Base-by-base conservation (phyloP, 2,888 invertebrate genomes). In the Aricia artaxerxes region DNA sequence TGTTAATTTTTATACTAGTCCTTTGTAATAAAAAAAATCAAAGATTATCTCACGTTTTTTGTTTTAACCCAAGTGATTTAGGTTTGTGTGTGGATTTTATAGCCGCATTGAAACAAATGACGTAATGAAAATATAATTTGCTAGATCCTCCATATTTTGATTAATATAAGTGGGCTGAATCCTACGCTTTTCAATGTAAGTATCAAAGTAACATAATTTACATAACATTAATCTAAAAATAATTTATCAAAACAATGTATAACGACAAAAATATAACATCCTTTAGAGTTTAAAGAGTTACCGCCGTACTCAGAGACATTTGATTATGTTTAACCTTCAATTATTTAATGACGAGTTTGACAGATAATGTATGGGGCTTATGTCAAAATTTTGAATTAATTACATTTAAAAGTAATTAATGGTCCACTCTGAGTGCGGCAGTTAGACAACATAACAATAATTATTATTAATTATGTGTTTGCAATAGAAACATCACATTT, bases 21-120 rank as follows among this genome's bases (percentile, higher is more conserved):
- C 83, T 80, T 87, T 88, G 83, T 87, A 87, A 88, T 84, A 82
- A 24, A 24, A 82, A 80, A 79, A 83, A 81, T 49, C 2, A 35
- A 38, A 49, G 40, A 35, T 38, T 61, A 79, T 31, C 6, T 38
- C 11, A 72, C 11, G 69, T 73, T 79, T 81, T 79, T 81, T 80
- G 78, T 75, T 77, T 35, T 16, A 49, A 2, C 49, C 16, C n/a
- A 13, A 31, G 4, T 31, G 9, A 61, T 72, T 53, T 40, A 77
- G 40, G 40, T 49, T 9, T 49, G 2, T 49, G 24, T 24, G 24
- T 24, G 24, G 24, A 49, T 49, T 77, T 77, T 38, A 77, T 60
- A 9, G 49, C 24, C 38, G 1, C 4, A 35, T 35, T 57, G 57
- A 57, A 16, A 57, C 4, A 69, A 69, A 38, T 31, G 11, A 49